phyloP scores from a whole-genome alignment of 2,113 vertebrate genomes.

The Anarhynchus alexandrinus region DNA sequence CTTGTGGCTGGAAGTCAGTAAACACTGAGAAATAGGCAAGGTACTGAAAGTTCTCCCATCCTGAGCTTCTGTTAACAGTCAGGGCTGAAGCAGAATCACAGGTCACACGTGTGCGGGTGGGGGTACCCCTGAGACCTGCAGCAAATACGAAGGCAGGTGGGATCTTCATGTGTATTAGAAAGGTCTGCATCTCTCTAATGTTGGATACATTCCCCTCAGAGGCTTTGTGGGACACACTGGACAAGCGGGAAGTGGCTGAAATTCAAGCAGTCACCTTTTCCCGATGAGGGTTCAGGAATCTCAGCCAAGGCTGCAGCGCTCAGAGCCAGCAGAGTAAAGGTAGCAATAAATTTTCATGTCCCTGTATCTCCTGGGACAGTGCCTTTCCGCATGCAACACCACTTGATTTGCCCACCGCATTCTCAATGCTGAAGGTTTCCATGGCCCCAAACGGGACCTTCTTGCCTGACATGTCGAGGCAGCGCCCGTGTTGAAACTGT shows the following conservation, averaged over 20 bases:
- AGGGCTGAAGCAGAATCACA: background rate
- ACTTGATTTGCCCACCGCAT: background rate
- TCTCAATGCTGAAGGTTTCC: background rate
- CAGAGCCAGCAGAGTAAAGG: background rate
- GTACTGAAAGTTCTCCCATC: background rate
- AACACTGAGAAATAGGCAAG: background rate
- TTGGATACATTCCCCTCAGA: background rate
- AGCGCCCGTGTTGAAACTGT: accelerated
- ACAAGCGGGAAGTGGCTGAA: background rate
- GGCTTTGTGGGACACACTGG: background rate
- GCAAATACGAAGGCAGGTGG: accelerated
- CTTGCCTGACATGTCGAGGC: background rate
- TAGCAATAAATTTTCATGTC: background rate
- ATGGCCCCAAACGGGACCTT: accelerated
- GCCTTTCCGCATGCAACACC: accelerated
- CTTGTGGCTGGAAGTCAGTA: background rate
- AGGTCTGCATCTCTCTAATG: background rate
- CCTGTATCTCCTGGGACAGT: background rate
- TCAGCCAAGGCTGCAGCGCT: background rate
- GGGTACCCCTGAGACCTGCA: background rate
- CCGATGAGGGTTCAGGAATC: background rate
- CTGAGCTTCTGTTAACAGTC: background rate
- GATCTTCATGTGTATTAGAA: background rate
- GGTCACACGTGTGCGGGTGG: background rate
- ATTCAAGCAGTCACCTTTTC: background rate